Percentiles rank a stretch among this genome's conserved stretches.
phyloP scores from a whole-genome alignment of 2,797 vertebrate species.

The Muraenolepis orangiensis region DNA sequence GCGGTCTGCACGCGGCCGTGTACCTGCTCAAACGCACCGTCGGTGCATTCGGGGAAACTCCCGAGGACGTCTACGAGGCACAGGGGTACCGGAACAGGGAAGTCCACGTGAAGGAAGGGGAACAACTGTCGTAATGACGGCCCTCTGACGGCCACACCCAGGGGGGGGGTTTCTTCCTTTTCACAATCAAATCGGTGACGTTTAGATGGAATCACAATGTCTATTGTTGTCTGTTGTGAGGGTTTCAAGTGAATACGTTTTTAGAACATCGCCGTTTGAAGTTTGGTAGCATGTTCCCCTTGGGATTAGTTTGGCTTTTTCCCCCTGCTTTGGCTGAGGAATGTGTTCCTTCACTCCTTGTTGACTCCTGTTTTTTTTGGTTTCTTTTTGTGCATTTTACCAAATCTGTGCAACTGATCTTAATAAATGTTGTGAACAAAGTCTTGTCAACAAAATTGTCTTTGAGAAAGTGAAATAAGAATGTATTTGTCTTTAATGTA shows the following conservation, averaged over 20 bases:
- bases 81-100: conserved; percentile 22
- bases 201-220: not conserved
- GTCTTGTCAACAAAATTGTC: too few relatives aligned
- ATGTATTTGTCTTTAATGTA: too few relatives aligned
- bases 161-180: not conserved
- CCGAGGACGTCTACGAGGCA: conserved; percentile 63
- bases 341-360: too few relatives aligned
- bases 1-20: conserved; percentile 91
- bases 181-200: not conserved
- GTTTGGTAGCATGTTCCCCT: not conserved
- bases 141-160: conserved; percentile 12
- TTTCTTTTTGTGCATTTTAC: too few relatives aligned
- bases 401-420: too few relatives aligned
- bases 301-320: not conserved
- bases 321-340: too few relatives aligned
- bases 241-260: not conserved
- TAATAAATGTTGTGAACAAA: too few relatives aligned
- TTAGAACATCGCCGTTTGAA: not conserved
- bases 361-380: too few relatives aligned
- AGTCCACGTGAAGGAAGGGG: conserved; percentile 30
- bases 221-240: conserved; percentile 41
- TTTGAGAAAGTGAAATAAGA: too few relatives aligned
- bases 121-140: conserved; percentile 37
- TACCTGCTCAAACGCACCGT: conserved; percentile 86
- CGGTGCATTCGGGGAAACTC: conserved; percentile 63